Base-by-base conservation (phyloP, 92 coral and sea anemone species). In the Parazoanthus swiftii region DNA sequence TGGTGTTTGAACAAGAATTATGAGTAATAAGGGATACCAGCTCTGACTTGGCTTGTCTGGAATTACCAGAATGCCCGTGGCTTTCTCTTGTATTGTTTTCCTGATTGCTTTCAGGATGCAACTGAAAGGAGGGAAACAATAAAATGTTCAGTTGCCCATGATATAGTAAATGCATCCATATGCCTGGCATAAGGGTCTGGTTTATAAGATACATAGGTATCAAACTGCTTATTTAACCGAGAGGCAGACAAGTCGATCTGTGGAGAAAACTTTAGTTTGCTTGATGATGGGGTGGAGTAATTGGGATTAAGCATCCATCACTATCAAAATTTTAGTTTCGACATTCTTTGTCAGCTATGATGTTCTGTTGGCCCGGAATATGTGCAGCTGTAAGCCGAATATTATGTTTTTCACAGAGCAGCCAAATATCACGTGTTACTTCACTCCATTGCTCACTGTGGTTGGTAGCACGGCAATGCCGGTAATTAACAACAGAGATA, bases 41-140 rank as follows among this genome's bases (percentile, higher is more conserved):
- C 66, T 54, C 67, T 89, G 92, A 33, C 79, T 75, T 20, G 81
- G 89, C 89, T 86, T 76, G 2, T 75, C 79, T 76, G 91, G 91
- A 4, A 70, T 35, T 33, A 89, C 20, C 42, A 89, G 82, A 8
- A 73, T 65, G 11, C 71, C 54, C 56, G 44, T 63, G 67, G 89
- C 80, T 5, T 59, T 73, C 37, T 85, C 86, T 70, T 86, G 65
- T 20, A 35, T 65, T 85, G 85, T 37, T 65, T 86, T 90, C 80
- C 74, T 79, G 46, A 43, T 43, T 43, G 46, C 46, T n/a, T n/a
- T n/a, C n/a, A n/a, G n/a, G n/a, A n/a, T n/a, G n/a, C n/a, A n/a
- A n/a, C n/a, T n/a, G n/a, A 43, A 43, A 43, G 46, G 46, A 43
- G 46, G 46, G 6, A 43, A 43, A 43, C 46, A 43, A 43, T 43